Percentiles rank a stretch among this genome's conserved stretches.
These are phyloP conservation scores for Deilephila elpenor DNA, from an alignment of 2,888 invertebrate genomes.

Conservation along the genomic window DNA sequence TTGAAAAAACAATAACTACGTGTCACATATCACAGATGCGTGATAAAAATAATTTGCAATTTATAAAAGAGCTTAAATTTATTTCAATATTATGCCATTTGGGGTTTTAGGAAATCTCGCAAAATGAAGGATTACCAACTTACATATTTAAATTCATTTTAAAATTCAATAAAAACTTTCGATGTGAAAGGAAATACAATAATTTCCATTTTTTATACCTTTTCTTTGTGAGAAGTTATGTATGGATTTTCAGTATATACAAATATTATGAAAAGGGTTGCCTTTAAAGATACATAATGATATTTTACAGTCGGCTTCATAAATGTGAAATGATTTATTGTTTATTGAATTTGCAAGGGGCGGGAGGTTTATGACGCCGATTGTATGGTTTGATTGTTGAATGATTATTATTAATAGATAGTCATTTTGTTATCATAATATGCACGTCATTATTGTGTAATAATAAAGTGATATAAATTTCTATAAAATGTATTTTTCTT, in stretches of 20 bases:
- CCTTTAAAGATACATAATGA: not conserved
- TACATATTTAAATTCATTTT: too few species aligned
- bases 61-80: slow-evolving; percentile 45
- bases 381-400: slow-evolving; percentile 6
- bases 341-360: not conserved
- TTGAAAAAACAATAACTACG: not conserved
- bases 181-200: too few species aligned
- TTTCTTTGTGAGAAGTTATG: not conserved
- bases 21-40: slow-evolving; percentile 12
- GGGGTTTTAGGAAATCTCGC: not conserved
- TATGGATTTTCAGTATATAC: too few species aligned
- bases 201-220: not conserved
- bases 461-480: slow-evolving; percentile 58
- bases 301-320: not conserved
- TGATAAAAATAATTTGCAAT: slow-evolving; percentile 26
- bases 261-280: not conserved
- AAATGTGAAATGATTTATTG: not conserved
- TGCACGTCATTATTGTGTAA: slow-evolving; percentile 53
- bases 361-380: not conserved
- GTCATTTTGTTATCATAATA: slow-evolving; percentile 50
- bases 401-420: slow-evolving; percentile 17
- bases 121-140: not conserved
- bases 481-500: slow-evolving; percentile 37
- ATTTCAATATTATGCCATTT: slow-evolving; percentile 40
- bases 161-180: too few species aligned